Evolutionary conservation across 2,888 invertebrate species (phyloP), one percentile per base, ranked within the genome.

Genomic region (Phrixothrix hirtus): DNA sequence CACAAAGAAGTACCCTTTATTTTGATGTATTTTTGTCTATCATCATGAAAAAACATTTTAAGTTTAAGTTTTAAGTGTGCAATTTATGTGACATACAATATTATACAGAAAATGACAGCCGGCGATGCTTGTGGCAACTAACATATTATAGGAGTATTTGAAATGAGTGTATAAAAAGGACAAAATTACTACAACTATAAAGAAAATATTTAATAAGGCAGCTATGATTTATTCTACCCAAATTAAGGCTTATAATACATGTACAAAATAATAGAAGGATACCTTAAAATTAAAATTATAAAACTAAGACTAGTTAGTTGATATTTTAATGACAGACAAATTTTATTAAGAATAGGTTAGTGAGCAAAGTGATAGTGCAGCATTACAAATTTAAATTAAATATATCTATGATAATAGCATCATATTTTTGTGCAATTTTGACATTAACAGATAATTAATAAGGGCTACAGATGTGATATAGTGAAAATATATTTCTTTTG

Each of bases 181-280:
- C 21, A 21, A 7, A 21, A 21, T 21, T 5, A 21, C 7, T 21
- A 21, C 21, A 7, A 3, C 3, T 7, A 21, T 7, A 21, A 5
- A 5, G 21, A 21, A 5, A 29, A 39, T 10, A 16, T 36, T 63
- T 65, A 69, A 71, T 72, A 73, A 72, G 69, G 72, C 72, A 70
- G 68, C 70, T 72, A 71, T 58, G 61, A 67, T 73, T 71, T 71
- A 72, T 70, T 72, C 69, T 71, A 71, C 66, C 65, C 69, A 69
- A 72, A 70, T 62, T 69, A 67, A 66, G 65, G 68, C 68, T 49
- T 62, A 62, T 64, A 59, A 62, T 64, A 64, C 62, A 59, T 30
- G 32, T 52, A 62, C 65, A 63, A 63, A 64, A 60, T 64, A 50
- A 59, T 53, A 53, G 51, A 45, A 41, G 49, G 50, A 46, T 43